Evolutionary conservation across 2,888 invertebrate genomes (phyloP), one percentile per base, ranked within the genome.

Genomic region (Chamaedrilus cognettii): DNA sequence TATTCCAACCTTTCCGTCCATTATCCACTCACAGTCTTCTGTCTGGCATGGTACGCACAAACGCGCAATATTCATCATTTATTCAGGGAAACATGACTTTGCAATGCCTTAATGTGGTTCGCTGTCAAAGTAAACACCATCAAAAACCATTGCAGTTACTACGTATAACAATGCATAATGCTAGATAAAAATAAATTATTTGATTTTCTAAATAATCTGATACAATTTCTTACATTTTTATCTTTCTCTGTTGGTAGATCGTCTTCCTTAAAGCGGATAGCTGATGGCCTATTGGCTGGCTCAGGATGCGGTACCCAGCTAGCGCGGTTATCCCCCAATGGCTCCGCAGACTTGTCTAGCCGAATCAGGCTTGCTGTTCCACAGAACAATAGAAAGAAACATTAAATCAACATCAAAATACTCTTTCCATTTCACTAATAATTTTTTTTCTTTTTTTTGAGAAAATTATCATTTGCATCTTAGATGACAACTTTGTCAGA

Each of bases 211-310:
- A 42, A 42, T 42, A 42, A 15, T 15, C 42, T 42, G 19, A 19
- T 42, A 42, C 42, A 15, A 42, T 11, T 42, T 15, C 11, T 11
- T 15, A 42, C 42, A 11, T 42, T 19, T 42, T 11, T 15, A 15
- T 42, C 42, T 42, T 42, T 42, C 19, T 42, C 42, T 42, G 11
- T 19, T 42, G 42, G 19, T 42, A 19, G 42, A 19, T 65, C 59
- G 31, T 66, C 66, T 0, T 60, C 66, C 19, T 61, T 62, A 32
- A 42, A 66, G 30, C 61, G 49, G 28, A 66, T 62, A 23, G 66
- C 52, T 23, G 66, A 60, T 23, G 11, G 55, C 28, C 55, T 52
- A 19, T 42, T 42, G 15, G 19, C 42, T 42, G 7, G 11, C 42
- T 52, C 23, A 52, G 7, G 11, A 19, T 52, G 15, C 11, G 26